Conservation (phyloP, 2,888 invertebrate species). For the Eupithecia subumbrata region DNA sequence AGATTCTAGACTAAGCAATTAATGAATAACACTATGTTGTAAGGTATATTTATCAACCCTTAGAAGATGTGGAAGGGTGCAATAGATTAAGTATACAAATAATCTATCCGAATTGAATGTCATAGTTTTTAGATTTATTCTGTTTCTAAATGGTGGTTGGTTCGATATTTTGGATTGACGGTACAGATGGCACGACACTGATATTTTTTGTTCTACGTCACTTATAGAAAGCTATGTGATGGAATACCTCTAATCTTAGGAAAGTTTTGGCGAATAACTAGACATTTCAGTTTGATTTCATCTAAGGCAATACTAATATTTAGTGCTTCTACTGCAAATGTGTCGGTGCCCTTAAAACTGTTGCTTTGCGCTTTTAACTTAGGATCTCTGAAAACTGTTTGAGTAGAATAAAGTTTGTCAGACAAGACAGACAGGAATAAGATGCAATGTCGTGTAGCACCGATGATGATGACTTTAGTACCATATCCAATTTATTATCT, state of each 20-base stretch:
- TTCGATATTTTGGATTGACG: neutral
- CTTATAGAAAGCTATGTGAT: neutral
- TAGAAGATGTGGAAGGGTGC: neutral
- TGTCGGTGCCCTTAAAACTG: neutral
- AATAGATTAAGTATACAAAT: neutral
- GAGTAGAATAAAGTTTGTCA: neutral
- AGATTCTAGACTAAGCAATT: neutral
- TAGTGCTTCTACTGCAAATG: neutral
- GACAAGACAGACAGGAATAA: too few relatives aligned
- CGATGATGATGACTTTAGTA: neutral
- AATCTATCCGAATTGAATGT: neutral
- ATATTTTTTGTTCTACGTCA: neutral
- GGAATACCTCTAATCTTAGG: neutral
- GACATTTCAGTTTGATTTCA: neutral
- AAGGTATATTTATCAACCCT: neutral
- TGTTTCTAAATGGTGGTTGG: neutral
- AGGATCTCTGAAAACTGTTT: neutral
- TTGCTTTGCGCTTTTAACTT: neutral
- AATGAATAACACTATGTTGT: neutral
- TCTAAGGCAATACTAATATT: neutral
- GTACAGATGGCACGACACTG: neutral
- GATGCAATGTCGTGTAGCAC: neutral
- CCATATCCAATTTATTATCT: neutral
- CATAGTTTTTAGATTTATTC: neutral
- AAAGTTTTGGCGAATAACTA: neutral